Percentiles rank a stretch among this genome's conserved stretches.
These are phyloP conservation scores for Macropis europaea DNA, from an alignment of 2,888 invertebrate species.

Conservation along the genomic window DNA sequence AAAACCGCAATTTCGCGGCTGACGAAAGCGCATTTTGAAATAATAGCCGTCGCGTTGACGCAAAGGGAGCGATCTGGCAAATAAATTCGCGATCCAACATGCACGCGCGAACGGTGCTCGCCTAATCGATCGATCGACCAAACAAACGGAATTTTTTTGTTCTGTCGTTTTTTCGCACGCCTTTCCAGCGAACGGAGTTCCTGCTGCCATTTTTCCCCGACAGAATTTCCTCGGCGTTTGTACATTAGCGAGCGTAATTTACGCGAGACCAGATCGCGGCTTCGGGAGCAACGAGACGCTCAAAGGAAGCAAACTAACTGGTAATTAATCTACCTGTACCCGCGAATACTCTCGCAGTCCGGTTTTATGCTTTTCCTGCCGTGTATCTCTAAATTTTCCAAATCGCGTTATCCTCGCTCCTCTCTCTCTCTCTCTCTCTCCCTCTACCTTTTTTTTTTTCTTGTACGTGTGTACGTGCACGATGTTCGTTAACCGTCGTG, in stretches of 20 bases:
- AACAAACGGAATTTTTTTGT: no score
- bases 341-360: conserved; percentile 14
- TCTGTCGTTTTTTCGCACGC: neutral
- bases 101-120: neutral
- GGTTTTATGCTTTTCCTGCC: conserved; percentile 20
- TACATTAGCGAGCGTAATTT: conserved; percentile 37
- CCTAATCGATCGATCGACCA: no score
- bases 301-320: conserved; percentile 46
- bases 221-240: no score
- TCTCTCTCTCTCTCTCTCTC: neutral
- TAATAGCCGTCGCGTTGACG: neutral
- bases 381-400: conserved; percentile 35
- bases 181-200: no score
- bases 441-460: no score
- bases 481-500: neutral
- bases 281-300: conserved; percentile 21
- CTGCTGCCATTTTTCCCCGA: no score
- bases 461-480: no score
- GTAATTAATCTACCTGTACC: conserved; percentile 51
- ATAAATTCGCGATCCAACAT: conserved; percentile 10
- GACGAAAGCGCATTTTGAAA: conserved; percentile 24
- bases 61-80: neutral
- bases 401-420: conserved; percentile 18
- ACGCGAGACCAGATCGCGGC: conserved; percentile 9
- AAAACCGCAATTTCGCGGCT: conserved; percentile 1